Evolutionary conservation across 2,113 vertebrate genomes (phyloP).

Genomic region (Stigmatopora nigra): DNA sequence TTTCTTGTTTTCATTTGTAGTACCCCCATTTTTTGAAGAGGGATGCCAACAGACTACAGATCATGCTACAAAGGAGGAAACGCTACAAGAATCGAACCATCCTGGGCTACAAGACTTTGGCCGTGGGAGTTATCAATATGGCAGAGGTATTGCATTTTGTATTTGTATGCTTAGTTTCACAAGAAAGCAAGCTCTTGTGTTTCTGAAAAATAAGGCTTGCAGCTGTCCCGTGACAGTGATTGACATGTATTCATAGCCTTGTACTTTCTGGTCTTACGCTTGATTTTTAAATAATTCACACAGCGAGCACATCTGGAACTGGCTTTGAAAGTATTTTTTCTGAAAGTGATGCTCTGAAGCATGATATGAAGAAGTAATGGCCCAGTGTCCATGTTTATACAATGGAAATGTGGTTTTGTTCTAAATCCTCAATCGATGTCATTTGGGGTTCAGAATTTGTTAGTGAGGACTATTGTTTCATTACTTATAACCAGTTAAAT

Average conservation of each 20-base stretch:
- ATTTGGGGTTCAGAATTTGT: conserved; percentile 5
- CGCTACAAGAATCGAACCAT: conserved; percentile 77
- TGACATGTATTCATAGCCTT: conserved; percentile 26
- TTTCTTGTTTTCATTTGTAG: conserved; percentile 40
- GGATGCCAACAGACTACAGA: conserved; percentile 73
- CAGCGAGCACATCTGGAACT: conserved; percentile 57
- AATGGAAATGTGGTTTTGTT: neutral
- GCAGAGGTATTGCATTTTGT: conserved; percentile 58
- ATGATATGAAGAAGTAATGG: conserved; percentile 15
- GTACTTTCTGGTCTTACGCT: conserved; percentile 15
- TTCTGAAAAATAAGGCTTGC: neutral
- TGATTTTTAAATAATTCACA: conserved; percentile 45
- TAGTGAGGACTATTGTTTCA: neutral
- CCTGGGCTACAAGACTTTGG: conserved; percentile 74
- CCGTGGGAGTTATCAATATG: conserved; percentile 74
- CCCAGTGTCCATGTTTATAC: conserved; percentile 5
- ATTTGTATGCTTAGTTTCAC: conserved; percentile 7
- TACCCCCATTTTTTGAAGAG: conserved; percentile 76
- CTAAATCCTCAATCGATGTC: neutral
- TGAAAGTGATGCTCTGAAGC: conserved; percentile 16
- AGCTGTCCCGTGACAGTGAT: conserved; percentile 34
- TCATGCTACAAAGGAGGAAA: conserved; percentile 75
- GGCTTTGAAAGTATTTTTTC: conserved; percentile 27
- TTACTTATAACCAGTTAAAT: neutral
- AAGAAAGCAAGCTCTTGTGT: neutral